Base-by-base conservation (phyloP, 2,797 vertebrate genomes). In the Schizopygopsis pylzovi region DNA sequence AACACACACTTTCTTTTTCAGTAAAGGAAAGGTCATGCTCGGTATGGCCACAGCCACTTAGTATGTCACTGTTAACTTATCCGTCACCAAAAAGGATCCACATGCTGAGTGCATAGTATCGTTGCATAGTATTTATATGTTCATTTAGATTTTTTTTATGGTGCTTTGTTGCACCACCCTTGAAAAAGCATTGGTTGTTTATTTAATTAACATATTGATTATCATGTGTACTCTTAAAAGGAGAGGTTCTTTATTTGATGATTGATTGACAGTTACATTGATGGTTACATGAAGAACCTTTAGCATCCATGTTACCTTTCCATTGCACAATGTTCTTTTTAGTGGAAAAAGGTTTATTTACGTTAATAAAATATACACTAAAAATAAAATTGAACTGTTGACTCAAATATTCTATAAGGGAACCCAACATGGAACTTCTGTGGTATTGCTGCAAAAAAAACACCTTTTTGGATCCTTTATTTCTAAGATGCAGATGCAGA, bases 1-100 rank as follows among this genome's bases (percentile, higher is more conserved):
- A 79, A 59, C 67, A 28, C 18, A 9, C 8, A 52, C 65, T 79
- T 12, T 1, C 37, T 61, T 85, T 47, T 59, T n/a, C 65, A 79
- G 63, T 61, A 13, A 73, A 37, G 12, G 56, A 73, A 61, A 49
- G 84, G 78, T 73, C 68, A 85, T 52, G 84, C 52, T 72, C 15
- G 9, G 39, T 18, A 10, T 63, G 80, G 28, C 20, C 68, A 85
- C 78, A 73, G 33, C 43, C 67, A 41, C 41, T 63, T 73, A 52
- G 52, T 56, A 47, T 71, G 75, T 72, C 22, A 20, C 67, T 72
- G 4, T 73, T 28, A 72, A 73, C 43, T 73, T 80, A 52, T 85
- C 52, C 33, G 15, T 73, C 43, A 80, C 63, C 28, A 52, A 18
- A 39, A 45, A 79, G n/a, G 13, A 41, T 78, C 22, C 56, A n/a